phyloP scores from a whole-genome alignment of 2,113 vertebrate genomes.

The Nannospalax galili region DNA sequence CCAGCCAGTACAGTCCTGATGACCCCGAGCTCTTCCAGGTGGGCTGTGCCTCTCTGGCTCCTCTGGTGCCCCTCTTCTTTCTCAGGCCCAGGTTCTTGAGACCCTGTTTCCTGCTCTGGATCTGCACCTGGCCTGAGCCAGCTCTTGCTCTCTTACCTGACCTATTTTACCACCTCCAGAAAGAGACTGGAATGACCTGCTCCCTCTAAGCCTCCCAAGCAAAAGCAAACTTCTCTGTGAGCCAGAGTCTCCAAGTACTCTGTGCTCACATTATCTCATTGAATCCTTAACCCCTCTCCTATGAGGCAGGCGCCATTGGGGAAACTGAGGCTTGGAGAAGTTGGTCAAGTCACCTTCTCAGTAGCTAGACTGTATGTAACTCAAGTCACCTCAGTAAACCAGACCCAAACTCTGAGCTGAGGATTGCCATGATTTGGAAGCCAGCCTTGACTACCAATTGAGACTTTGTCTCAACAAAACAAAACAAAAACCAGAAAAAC shows the following conservation, averaged over 20 bases:
- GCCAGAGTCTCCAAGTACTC: neutral
- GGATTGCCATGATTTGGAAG: neutral
- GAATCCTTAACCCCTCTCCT: neutral
- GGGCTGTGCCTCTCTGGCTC: neutral
- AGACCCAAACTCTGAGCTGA: neutral
- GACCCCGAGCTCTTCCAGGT: slow-evolving; percentile 97
- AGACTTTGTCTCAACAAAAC: neutral
- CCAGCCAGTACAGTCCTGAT: slow-evolving; percentile 92
- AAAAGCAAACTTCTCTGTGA: neutral
- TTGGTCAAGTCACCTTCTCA: neutral
- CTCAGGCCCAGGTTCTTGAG: neutral
- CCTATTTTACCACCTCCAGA: neutral
- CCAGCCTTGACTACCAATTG: neutral
- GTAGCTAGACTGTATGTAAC: no score
- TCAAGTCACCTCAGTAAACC: no score
- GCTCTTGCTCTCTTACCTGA: fast-evolving
- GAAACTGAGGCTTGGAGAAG: slow-evolving; percentile 9
- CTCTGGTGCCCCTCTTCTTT: fast-evolving
- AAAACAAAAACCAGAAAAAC: no score
- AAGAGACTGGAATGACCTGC: neutral
- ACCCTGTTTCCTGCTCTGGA: neutral
- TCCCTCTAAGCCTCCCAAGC: neutral
- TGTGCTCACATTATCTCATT: neutral
- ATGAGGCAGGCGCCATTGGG: neutral
- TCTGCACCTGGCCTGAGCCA: neutral